Percentiles rank a stretch among this genome's conserved stretches.
These are phyloP conservation scores for Agelastica alni DNA, from an alignment of 2,888 invertebrate genomes.

Conservation along the genomic window DNA sequence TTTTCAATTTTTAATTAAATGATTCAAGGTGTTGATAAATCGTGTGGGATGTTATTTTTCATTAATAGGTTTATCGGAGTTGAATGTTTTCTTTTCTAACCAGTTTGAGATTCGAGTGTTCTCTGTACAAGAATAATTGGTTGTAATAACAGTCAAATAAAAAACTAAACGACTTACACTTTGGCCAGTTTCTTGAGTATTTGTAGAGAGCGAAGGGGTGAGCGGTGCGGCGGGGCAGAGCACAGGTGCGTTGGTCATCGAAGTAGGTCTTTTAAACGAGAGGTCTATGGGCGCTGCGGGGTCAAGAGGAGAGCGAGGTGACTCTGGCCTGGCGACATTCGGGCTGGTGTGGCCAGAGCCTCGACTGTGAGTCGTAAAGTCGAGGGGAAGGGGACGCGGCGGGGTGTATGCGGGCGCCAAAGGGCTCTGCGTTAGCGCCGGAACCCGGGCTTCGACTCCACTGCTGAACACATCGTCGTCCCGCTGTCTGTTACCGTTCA, in stretches of 20 bases:
- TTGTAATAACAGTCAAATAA: not conserved
- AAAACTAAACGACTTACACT: slow-evolving; percentile 12
- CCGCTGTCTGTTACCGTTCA: slow-evolving; percentile 54
- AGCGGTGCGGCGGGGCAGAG: slow-evolving; percentile 31
- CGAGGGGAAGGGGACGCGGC: slow-evolving; percentile 44
- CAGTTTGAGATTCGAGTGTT: not conserved
- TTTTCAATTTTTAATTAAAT: too few relatives aligned
- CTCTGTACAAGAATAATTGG: not conserved
- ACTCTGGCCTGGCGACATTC: slow-evolving; percentile 42
- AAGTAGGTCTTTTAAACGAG: slow-evolving; percentile 51
- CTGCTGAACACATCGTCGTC: slow-evolving; percentile 48
- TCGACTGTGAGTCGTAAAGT: slow-evolving; percentile 50
- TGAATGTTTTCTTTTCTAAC: too few relatives aligned
- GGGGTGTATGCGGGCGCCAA: slow-evolving; percentile 35
- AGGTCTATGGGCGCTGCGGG: slow-evolving; percentile 55
- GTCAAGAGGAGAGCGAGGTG: slow-evolving; percentile 45
- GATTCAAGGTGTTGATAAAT: too few relatives aligned
- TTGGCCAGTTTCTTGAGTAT: slow-evolving; percentile 13
- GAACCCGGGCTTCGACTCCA: slow-evolving; percentile 44
- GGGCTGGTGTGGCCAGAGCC: slow-evolving; percentile 43
- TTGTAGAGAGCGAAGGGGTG: slow-evolving; percentile 24
- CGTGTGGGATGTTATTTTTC: too few relatives aligned
- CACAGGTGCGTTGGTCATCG: slow-evolving; percentile 45
- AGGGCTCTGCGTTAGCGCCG: slow-evolving; percentile 43
- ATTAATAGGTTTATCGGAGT: too few relatives aligned